These are phyloP conservation scores for Aplidium turbinatum DNA, from an alignment of 23 tunicate species.

Conservation along the genomic window DNA sequence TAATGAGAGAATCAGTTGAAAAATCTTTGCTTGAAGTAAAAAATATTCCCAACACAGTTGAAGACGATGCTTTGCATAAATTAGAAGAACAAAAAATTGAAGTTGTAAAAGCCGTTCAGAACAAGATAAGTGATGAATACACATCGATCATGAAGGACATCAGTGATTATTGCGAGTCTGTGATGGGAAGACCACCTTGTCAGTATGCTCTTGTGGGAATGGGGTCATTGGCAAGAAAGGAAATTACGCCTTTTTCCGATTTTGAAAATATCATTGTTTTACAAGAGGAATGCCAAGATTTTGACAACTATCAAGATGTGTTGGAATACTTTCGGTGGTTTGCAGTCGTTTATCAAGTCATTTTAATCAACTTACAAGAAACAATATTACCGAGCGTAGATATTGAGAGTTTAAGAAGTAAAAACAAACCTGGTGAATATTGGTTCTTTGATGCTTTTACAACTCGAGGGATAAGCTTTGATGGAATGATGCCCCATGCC, in stretches of 20 bases:
- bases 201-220: constrained; percentile 1
- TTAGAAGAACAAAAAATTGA: neutral
- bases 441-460: constrained; percentile 43
- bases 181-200: constrained; percentile 11
- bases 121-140: constrained; percentile 1
- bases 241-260: neutral
- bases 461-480: constrained; percentile 29
- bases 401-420: neutral
- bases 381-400: constrained; percentile 3
- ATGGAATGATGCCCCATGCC: constrained; percentile 38
- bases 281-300: neutral
- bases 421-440: neutral
- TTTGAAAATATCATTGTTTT: constrained; percentile 12
- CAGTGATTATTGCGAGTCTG: neutral
- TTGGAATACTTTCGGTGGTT: constrained; percentile 7
- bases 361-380: too few species aligned
- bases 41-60: neutral
- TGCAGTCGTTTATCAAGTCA: constrained; percentile 12
- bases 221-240: neutral
- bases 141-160: constrained; percentile 1
- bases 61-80: neutral
- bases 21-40: neutral
- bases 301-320: neutral
- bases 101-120: neutral
- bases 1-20: neutral